These are phyloP conservation scores for Sapajus apella DNA, from an alignment of 2,113 vertebrate genomes.

Conservation along the genomic window DNA sequence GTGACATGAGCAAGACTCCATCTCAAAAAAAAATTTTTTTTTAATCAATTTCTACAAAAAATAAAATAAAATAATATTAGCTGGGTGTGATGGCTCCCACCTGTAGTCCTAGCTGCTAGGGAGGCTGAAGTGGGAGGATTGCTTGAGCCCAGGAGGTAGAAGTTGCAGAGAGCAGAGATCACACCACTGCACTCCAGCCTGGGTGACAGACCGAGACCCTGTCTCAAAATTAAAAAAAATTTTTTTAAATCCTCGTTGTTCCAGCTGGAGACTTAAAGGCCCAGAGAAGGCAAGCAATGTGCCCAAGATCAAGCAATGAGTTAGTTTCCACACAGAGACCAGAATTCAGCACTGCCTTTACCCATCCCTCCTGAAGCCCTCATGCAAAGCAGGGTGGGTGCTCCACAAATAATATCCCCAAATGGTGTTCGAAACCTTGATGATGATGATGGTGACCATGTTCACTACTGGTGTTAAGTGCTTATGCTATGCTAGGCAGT, in stretches of 20 bases:
- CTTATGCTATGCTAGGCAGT: not conserved
- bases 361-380: not conserved
- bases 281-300: not conserved
- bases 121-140: too few relatives aligned
- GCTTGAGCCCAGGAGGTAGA: too few relatives aligned
- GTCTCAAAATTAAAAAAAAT: too few relatives aligned
- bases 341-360: not conserved
- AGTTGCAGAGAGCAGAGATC: too few relatives aligned
- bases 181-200: too few relatives aligned
- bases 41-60: too few relatives aligned
- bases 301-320: not conserved
- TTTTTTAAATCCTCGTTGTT: not conserved
- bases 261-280: not conserved
- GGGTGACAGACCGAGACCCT: too few relatives aligned
- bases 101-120: too few relatives aligned
- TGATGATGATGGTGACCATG: not conserved
- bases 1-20: too few relatives aligned
- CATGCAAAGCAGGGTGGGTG: not conserved
- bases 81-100: too few relatives aligned
- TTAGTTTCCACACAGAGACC: not conserved
- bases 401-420: not conserved
- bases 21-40: too few relatives aligned
- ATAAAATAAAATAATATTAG: too few relatives aligned
- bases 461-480: accelerated
- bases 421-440: not conserved